Evolutionary conservation across 2,797 vertebrate genomes (phyloP).

Genomic region (Enteromius treurensis): DNA sequence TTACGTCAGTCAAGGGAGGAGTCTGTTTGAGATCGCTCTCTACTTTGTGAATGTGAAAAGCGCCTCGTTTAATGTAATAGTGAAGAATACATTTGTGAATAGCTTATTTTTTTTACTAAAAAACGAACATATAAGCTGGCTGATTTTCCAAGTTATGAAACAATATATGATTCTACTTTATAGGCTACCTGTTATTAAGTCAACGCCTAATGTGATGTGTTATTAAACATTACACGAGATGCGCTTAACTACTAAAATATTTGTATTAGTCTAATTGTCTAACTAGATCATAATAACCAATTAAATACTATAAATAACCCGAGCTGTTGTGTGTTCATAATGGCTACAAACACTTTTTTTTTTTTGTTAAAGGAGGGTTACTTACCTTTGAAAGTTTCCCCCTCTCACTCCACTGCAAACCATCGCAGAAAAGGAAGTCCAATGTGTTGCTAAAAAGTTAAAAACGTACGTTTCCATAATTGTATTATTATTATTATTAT

Average conservation of each 20-base stretch:
- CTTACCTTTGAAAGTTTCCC: background rate
- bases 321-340: background rate
- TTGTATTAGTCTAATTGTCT: background rate
- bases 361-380: background rate
- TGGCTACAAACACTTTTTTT: too few species aligned
- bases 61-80: background rate
- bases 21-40: background rate
- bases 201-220: background rate
- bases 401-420: background rate
- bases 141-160: background rate
- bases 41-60: background rate
- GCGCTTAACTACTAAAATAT: background rate
- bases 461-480: background rate
- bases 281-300: background rate
- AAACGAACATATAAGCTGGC: background rate
- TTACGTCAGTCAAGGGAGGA: background rate
- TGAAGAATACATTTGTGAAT: background rate
- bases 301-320: background rate
- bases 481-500: too few species aligned
- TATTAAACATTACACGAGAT: background rate
- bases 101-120: background rate
- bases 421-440: background rate
- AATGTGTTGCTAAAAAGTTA: background rate
- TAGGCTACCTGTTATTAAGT: background rate
- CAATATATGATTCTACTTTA: background rate